A percentile compares a stretch with the other conserved stretches of the same genome.
phyloP scores from a whole-genome alignment of 2,113 vertebrate species.

The Ornithorhynchus anatinus region DNA sequence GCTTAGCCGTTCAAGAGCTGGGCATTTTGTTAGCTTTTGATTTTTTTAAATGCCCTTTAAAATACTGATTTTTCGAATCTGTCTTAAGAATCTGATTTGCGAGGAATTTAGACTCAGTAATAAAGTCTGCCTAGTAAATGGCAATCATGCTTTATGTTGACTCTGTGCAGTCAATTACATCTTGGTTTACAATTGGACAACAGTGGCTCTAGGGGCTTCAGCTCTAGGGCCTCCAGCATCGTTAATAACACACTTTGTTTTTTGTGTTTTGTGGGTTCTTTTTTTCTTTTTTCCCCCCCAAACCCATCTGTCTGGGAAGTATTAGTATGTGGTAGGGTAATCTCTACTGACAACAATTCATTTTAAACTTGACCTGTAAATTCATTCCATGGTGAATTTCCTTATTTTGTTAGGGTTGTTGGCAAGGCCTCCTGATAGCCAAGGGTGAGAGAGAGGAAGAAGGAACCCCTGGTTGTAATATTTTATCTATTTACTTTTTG shows the following conservation, averaged over 20 bases:
- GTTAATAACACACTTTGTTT: slow-evolving; percentile 17
- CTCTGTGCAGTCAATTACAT: slow-evolving; percentile 39
- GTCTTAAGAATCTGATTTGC: slow-evolving; percentile 23
- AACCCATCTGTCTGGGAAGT: slow-evolving; percentile 13
- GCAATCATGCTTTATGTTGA: slow-evolving; percentile 30
- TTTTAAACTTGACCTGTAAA: slow-evolving; percentile 18
- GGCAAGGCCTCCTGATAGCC: slow-evolving; percentile 7
- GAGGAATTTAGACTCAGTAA: slow-evolving; percentile 21
- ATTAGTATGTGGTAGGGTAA: background rate
- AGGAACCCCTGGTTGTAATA: background rate
- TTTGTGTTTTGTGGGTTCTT: background rate
- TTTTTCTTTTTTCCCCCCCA: too few species aligned
- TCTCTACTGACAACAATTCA: slow-evolving; percentile 17
- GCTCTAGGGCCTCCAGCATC: slow-evolving; percentile 6
- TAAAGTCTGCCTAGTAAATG: slow-evolving; percentile 38
- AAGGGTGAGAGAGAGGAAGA: background rate
- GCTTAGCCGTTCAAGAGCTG: slow-evolving; percentile 48
- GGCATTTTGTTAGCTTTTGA: slow-evolving; percentile 30
- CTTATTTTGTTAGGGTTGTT: background rate
- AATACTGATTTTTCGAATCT: slow-evolving; percentile 4
- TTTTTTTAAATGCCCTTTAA: slow-evolving; percentile 32
- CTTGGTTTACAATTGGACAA: slow-evolving; percentile 51
- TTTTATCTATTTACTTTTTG: background rate
- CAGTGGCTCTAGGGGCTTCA: background rate
- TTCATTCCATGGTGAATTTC: slow-evolving; percentile 13